Conservation (phyloP, 1,140 invertebrate species). For the Trichogramma pretiosum region DNA sequence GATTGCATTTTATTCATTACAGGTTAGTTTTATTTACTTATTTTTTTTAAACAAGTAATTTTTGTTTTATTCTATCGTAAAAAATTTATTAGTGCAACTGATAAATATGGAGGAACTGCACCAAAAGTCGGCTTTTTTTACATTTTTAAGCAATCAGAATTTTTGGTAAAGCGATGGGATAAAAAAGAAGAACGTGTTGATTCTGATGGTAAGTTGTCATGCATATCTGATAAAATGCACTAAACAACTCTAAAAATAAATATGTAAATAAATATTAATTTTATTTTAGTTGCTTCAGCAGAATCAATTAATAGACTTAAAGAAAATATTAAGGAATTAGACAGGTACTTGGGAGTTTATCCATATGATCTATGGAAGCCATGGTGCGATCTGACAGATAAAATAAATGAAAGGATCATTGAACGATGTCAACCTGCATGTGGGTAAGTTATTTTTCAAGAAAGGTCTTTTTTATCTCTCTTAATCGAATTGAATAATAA, state of each 20-base stretch:
- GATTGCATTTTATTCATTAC: slow-evolving; percentile 90
- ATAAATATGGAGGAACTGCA: slow-evolving; percentile 49
- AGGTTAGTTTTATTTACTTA: slow-evolving; percentile 43
- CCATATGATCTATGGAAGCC: slow-evolving; percentile 80
- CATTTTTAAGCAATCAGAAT: slow-evolving; percentile 71
- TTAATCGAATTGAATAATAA: not conserved
- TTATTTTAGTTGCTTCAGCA: not conserved
- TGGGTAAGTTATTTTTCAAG: slow-evolving; percentile 28
- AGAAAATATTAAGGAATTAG: slow-evolving; percentile 67
- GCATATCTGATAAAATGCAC: not conserved
- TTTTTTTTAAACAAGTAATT: too few species aligned
- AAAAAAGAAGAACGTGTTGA: slow-evolving; percentile 58
- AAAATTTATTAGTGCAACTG: slow-evolving; percentile 43
- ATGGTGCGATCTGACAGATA: slow-evolving; percentile 71
- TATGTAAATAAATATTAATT: not conserved
- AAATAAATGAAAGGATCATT: slow-evolving; percentile 28
- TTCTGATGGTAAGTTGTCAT: slow-evolving; percentile 41
- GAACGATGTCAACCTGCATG: slow-evolving; percentile 36
- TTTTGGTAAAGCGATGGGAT: slow-evolving; percentile 84
- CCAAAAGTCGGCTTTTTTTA: slow-evolving; percentile 85
- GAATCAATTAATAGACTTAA: slow-evolving; percentile 40
- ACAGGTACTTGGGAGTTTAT: slow-evolving; percentile 79
- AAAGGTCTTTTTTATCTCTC: not conserved
- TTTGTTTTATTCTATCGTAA: too few species aligned
- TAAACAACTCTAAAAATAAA: not conserved